phyloP scores from a whole-genome alignment of 2,888 invertebrate species.

The Calephelis perditalis region DNA sequence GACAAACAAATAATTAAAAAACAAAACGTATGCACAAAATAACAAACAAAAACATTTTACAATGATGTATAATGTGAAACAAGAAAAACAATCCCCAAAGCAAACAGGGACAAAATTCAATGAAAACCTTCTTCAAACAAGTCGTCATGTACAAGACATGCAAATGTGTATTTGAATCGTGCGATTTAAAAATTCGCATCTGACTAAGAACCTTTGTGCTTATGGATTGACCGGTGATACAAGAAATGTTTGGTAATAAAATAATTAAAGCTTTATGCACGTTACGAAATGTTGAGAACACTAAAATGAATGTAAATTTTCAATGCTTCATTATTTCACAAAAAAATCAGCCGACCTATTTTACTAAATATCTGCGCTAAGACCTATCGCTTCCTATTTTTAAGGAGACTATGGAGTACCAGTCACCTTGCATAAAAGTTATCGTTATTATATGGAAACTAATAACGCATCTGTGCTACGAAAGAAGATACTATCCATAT shows the following conservation, averaged over 20 bases:
- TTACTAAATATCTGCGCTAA: too few relatives aligned
- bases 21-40: slow-evolving; percentile 16
- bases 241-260: slow-evolving; percentile 8
- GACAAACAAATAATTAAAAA: not conserved
- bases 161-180: slow-evolving; percentile 14
- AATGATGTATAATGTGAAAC: slow-evolving; percentile 11
- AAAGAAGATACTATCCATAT: too few relatives aligned
- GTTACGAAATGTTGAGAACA: not conserved
- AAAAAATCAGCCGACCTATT: too few relatives aligned
- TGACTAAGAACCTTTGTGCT: slow-evolving; percentile 4
- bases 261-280: not conserved
- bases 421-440: too few relatives aligned
- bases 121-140: slow-evolving; percentile 17
- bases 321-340: too few relatives aligned
- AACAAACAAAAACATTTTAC: slow-evolving; percentile 14
- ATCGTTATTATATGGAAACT: too few relatives aligned
- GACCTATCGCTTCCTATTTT: too few relatives aligned
- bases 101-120: slow-evolving; percentile 17
- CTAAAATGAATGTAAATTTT: not conserved
- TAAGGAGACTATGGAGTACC: too few relatives aligned
- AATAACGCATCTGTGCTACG: too few relatives aligned
- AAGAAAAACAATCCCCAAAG: slow-evolving; percentile 16
- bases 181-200: slow-evolving; percentile 10
- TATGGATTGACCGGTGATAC: slow-evolving; percentile 11
- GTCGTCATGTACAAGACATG: slow-evolving; percentile 17